Evolutionary conservation across 2,113 vertebrate species (phyloP), one percentile per base, ranked within the genome.

Genomic region (Mandrillus leucophaeus): DNA sequence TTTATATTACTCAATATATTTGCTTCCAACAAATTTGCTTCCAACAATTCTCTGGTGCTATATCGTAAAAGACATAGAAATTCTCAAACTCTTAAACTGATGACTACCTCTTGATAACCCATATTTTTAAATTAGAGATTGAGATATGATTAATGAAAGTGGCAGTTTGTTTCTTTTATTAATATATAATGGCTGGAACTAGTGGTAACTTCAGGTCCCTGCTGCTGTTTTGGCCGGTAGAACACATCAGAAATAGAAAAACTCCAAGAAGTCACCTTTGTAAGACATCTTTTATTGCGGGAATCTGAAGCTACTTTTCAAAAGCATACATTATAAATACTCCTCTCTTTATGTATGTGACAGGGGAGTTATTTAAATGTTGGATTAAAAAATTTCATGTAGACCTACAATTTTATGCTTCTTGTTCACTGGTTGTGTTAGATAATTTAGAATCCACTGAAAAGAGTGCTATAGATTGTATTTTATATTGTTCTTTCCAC

Each of bases 1-100:
- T 96, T 94, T 87, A 59, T 38, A 80, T 68, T 87, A 90, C 75
- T 89, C 96, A 90, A 84, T 55, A 45, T 88, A 80, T 55, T 40
- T 48, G 2, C 43, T 97, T 88, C 16, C 52, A 89, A 88, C 5
- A 70, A 76, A 80, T 61, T n/a, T 48, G 3, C 38, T 97, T 87
- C 16, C 52, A 89, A 84, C 6, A 82, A 72, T 13, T 87, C 12
- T 92, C 32, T 95, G 43, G 16, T 43, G n/a, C 8, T 72, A 76
- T 2, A 78, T 45, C 70, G 61, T 17, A 88, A 90, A 95, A 52
- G 43, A 93, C 96, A 79, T 73, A 90, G 43, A 85, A 95, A 94
- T 82, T 70, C 12, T 83, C 55, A 50, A 82, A 50, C 40, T 90
- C 70, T 80, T 95, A 88, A 95, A 82, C 32, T 88, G 4, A 43